phyloP scores from a whole-genome alignment of 1,140 invertebrate species.

The Bombus impatiens region DNA sequence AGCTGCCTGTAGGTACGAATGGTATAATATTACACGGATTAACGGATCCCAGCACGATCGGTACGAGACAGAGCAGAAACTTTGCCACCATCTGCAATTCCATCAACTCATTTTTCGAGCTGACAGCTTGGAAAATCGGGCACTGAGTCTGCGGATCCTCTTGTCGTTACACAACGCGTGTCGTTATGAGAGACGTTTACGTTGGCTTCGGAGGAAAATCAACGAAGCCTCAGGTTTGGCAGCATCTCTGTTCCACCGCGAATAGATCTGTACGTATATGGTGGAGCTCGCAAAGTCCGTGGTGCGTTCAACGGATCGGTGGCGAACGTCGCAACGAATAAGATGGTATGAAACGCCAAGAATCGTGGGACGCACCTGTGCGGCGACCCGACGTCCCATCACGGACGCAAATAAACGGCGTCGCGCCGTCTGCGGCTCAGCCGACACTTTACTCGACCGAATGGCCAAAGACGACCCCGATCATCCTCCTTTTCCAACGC shows the following conservation, averaged over 20 bases:
- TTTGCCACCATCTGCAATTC: not conserved
- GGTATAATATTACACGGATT: too few relatives aligned
- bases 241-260: constrained; percentile 36
- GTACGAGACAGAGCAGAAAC: too few relatives aligned
- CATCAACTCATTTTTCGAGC: not conserved
- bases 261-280: constrained; percentile 32
- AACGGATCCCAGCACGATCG: too few relatives aligned
- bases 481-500: not conserved
- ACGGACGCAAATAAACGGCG: constrained; percentile 78
- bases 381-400: constrained; percentile 49
- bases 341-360: constrained; percentile 24
- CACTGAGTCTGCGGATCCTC: too few relatives aligned
- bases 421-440: constrained; percentile 75
- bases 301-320: constrained; percentile 1
- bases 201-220: not conserved
- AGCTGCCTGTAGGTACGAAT: too few relatives aligned
- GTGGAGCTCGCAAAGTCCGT: too few relatives aligned
- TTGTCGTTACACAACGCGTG: constrained; percentile 23
- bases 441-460: constrained; percentile 37
- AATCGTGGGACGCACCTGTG: constrained; percentile 61
- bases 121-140: not conserved
- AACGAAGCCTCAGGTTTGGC: constrained; percentile 3
- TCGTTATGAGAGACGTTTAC: not conserved
- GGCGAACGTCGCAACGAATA: constrained; percentile 24
- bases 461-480: constrained; percentile 35